Conservation (phyloP, 2,888 invertebrate genomes). For the Scrobipalpa atriplicella region DNA sequence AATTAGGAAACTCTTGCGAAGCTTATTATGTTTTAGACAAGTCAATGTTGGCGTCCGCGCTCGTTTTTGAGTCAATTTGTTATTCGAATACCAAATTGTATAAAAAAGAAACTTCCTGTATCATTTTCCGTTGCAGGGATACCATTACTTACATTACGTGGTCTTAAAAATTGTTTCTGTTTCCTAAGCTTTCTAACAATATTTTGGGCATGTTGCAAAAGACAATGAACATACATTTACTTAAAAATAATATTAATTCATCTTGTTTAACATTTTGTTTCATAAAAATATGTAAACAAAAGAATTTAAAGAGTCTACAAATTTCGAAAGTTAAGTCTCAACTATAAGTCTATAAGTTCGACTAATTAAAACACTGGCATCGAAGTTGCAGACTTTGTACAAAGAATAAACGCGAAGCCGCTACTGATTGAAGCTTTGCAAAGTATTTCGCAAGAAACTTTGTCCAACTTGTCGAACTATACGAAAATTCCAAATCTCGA, state of each 20-base stretch:
- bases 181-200: too few species aligned
- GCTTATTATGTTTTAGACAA: slow-evolving; percentile 34
- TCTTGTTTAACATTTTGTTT: too few species aligned
- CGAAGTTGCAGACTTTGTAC: neutral
- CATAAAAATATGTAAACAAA: too few species aligned
- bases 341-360: neutral
- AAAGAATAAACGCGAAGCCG: neutral
- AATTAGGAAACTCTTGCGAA: slow-evolving; percentile 37
- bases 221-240: too few species aligned
- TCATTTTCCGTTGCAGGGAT: too few species aligned
- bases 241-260: too few species aligned
- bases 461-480: neutral
- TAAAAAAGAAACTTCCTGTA: neutral
- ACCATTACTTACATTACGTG: too few species aligned
- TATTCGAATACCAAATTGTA: neutral
- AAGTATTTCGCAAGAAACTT: neutral
- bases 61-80: neutral
- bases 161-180: too few species aligned
- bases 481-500: neutral
- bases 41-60: slow-evolving; percentile 20
- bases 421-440: slow-evolving; percentile 14
- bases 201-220: too few species aligned
- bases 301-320: neutral
- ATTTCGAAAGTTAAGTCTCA: neutral
- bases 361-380: slow-evolving; percentile 1